Evolutionary conservation across 2,888 invertebrate species (phyloP).

Genomic region (Phengaris arion): DNA sequence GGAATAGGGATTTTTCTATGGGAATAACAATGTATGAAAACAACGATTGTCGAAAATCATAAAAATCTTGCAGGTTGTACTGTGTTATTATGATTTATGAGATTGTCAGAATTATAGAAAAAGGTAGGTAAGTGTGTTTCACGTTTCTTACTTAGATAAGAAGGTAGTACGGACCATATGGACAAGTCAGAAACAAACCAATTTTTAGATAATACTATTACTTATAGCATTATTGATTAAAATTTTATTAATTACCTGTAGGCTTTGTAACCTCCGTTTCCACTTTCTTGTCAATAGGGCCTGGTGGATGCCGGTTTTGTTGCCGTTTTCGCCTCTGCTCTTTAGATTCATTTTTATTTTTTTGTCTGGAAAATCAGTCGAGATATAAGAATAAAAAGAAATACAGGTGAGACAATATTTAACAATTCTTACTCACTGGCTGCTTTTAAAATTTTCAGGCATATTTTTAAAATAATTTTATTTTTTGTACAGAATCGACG

Average conservation of each 20-base stretch:
- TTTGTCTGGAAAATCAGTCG: conserved; percentile 49
- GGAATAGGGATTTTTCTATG: too few species aligned
- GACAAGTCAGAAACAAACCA: neutral
- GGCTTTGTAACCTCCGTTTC: conserved; percentile 38
- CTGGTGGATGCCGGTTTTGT: conserved; percentile 48
- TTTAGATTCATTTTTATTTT: conserved; percentile 59
- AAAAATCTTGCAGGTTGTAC: too few species aligned
- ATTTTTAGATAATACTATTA: neutral
- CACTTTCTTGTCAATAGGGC: conserved; percentile 43
- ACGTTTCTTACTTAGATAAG: neutral
- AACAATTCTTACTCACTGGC: conserved; percentile 47
- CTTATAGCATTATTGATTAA: too few species aligned
- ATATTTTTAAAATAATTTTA: conserved; percentile 40
- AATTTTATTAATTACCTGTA: conserved; percentile 34
- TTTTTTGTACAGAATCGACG: neutral
- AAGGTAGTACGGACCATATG: neutral
- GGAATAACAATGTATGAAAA: too few species aligned
- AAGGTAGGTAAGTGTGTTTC: too few species aligned
- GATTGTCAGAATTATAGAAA: too few species aligned
- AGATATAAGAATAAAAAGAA: neutral
- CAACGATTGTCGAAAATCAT: too few species aligned
- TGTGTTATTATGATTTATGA: too few species aligned
- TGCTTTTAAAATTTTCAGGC: conserved; percentile 60
- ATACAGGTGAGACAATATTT: neutral
- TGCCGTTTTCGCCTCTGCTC: conserved; percentile 63